phyloP scores from a whole-genome alignment of 2,888 invertebrate species.

The Maniola hyperantus region DNA sequence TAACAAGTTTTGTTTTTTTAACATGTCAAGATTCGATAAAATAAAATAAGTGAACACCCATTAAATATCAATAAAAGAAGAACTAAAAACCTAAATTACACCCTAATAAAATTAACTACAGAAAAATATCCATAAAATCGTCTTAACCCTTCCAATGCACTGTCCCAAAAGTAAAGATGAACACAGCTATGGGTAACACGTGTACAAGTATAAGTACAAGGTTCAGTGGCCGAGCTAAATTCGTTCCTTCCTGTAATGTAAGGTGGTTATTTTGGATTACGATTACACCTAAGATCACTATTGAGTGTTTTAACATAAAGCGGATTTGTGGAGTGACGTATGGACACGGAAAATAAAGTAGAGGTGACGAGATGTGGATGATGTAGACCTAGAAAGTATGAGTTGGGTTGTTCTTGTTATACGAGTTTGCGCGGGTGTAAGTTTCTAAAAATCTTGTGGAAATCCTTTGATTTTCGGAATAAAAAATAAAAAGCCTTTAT shows the following conservation, averaged over 20 bases:
- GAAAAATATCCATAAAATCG: constrained; percentile 10
- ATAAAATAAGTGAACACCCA: background rate
- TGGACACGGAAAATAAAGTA: constrained; percentile 7
- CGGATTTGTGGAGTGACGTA: constrained; percentile 37
- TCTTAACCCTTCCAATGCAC: constrained; percentile 19
- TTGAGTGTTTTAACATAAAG: constrained; percentile 37
- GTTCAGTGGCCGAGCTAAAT: constrained; percentile 72
- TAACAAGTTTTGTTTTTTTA: background rate
- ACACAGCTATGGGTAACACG: constrained; percentile 55
- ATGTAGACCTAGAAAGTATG: background rate
- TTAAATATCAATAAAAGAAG: background rate
- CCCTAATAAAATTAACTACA: background rate
- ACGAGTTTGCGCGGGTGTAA: too few relatives aligned
- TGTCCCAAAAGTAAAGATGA: constrained; percentile 37
- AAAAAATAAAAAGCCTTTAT: too few relatives aligned
- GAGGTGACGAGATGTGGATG: constrained; percentile 10
- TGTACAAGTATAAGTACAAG: constrained; percentile 48
- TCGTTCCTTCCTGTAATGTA: constrained; percentile 61
- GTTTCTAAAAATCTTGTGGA: too few relatives aligned
- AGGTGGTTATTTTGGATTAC: constrained; percentile 50
- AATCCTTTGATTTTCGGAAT: too few relatives aligned
- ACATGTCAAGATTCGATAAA: background rate
- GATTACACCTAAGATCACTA: constrained; percentile 46
- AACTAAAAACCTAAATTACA: background rate
- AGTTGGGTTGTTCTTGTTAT: background rate